A percentile compares a stretch with the other conserved stretches of the same genome.
phyloP scores from a whole-genome alignment of 2,113 vertebrate genomes.

The Telmatochromis sp. region DNA sequence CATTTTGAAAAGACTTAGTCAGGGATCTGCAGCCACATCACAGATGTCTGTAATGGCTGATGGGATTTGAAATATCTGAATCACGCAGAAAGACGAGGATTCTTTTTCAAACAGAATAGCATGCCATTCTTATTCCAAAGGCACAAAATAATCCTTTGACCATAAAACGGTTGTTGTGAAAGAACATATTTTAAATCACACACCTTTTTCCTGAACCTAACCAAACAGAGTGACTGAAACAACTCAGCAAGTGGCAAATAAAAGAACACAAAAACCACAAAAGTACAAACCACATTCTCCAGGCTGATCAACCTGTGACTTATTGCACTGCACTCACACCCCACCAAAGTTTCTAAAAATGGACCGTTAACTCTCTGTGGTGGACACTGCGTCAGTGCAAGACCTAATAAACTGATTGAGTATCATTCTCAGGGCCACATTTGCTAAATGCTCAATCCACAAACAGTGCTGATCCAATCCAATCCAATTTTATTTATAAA shows the following conservation, averaged over 20 bases:
- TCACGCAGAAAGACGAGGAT: neutral
- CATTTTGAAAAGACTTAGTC: conserved; percentile 2
- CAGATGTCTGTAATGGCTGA: neutral
- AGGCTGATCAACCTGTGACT: neutral
- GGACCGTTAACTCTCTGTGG: neutral
- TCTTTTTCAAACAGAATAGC: neutral
- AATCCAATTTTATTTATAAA: no score
- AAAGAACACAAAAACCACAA: neutral
- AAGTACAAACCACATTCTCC: neutral
- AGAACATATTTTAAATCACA: neutral
- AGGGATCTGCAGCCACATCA: conserved; percentile 1
- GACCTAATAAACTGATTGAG: neutral
- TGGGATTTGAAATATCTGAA: neutral
- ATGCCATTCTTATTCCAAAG: neutral
- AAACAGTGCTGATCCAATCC: neutral
- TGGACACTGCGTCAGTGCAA: neutral
- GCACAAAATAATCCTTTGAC: neutral
- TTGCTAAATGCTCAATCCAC: neutral
- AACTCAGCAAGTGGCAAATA: neutral
- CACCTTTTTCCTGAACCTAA: neutral
- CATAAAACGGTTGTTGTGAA: neutral
- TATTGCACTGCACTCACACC: neutral
- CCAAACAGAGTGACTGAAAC: neutral
- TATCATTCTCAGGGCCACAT: neutral
- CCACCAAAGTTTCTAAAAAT: neutral